phyloP scores from a whole-genome alignment of 2,797 vertebrate genomes.

The Ctenopoma kingsleyae region DNA sequence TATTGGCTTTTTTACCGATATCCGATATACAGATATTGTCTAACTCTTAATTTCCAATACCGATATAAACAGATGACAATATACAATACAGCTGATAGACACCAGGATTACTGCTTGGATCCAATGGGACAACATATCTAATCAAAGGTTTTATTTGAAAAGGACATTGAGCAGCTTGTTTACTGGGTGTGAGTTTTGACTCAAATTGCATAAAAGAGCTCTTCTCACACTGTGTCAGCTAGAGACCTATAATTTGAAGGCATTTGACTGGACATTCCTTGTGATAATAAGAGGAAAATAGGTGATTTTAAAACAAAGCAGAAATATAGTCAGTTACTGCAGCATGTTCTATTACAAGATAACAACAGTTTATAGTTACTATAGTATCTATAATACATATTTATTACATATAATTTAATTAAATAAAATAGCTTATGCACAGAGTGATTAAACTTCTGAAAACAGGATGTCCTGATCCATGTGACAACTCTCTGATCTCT shows the following conservation, averaged over 20 bases:
- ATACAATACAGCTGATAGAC: constrained; percentile 19
- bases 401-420: no score
- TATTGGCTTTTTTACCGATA: no score
- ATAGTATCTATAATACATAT: no score
- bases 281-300: background rate
- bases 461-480: no score
- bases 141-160: background rate
- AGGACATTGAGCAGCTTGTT: background rate
- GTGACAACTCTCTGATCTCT: background rate
- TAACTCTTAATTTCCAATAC: no score
- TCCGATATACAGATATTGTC: no score
- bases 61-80: no score
- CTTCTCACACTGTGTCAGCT: background rate
- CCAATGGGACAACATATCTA: background rate
- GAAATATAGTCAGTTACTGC: background rate
- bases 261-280: no score
- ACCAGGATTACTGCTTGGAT: background rate
- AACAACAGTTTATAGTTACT: no score
- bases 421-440: background rate
- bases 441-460: background rate
- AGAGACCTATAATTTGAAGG: background rate
- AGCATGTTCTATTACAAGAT: no score
- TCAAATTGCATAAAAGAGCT: background rate
- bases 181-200: background rate
- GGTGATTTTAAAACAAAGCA: background rate